phyloP scores from a whole-genome alignment of 2,888 invertebrate species.

The Pterobdella sp. region DNA sequence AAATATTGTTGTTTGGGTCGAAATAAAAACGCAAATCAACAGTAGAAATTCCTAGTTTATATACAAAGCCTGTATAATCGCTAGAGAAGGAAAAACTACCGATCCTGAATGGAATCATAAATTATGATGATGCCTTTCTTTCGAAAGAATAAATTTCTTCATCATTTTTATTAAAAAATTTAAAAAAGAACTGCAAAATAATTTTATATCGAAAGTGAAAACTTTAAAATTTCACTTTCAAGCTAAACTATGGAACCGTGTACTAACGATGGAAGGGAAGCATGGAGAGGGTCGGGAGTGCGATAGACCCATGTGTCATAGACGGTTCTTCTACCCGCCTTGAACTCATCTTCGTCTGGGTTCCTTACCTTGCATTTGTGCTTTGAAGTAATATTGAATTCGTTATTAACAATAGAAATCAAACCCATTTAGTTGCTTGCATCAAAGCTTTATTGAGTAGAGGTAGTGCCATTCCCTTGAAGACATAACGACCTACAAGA shows the following conservation, averaged over 20 bases:
- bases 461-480: constrained; percentile 44
- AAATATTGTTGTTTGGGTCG: constrained; percentile 37
- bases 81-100: no score
- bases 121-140: no score
- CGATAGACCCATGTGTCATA: constrained; percentile 46
- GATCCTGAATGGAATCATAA: no score
- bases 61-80: constrained; percentile 53
- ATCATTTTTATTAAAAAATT: no score
- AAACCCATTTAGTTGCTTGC: constrained; percentile 48
- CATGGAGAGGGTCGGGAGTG: constrained; percentile 32
- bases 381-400: no score
- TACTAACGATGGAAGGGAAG: no score
- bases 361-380: constrained; percentile 42
- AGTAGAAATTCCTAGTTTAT: constrained; percentile 52
- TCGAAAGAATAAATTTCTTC: no score
- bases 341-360: constrained; percentile 43
- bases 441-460: constrained; percentile 41
- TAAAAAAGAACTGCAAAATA: no score
- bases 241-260: no score
- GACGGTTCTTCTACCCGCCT: constrained; percentile 41
- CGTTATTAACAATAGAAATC: no score
- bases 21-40: constrained; percentile 50
- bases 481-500: constrained; percentile 46
- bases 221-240: no score
- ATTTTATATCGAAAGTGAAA: no score